These are phyloP conservation scores for Corydoras maculifer DNA, from an alignment of 2,113 vertebrate genomes.

Conservation along the genomic window DNA sequence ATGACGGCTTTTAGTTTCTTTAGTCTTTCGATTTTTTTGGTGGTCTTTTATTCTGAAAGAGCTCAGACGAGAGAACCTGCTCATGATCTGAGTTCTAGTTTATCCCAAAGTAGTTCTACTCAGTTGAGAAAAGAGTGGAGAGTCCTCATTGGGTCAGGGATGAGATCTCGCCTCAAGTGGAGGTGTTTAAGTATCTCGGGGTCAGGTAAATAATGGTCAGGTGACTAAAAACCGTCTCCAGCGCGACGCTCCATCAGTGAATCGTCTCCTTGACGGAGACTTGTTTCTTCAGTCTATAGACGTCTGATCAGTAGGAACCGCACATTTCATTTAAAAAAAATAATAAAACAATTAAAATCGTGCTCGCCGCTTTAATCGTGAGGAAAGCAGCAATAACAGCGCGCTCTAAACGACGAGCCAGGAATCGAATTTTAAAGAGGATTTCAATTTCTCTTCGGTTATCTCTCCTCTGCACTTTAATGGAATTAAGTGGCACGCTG, in stretches of 20 bases:
- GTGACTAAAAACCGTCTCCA: not conserved
- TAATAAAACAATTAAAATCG: not conserved
- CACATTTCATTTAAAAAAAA: slow-evolving; percentile 2
- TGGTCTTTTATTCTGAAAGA: too few relatives aligned
- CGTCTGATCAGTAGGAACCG: not conserved
- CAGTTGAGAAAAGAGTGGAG: too few relatives aligned
- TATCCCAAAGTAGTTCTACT: too few relatives aligned
- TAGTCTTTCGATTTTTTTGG: too few relatives aligned
- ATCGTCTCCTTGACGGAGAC: slow-evolving; percentile 5
- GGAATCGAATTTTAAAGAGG: not conserved
- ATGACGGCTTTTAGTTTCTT: too few relatives aligned
- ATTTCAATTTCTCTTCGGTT: not conserved
- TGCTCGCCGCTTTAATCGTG: not conserved
- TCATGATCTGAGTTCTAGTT: too few relatives aligned
- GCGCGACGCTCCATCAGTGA: not conserved
- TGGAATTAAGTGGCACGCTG: not conserved
- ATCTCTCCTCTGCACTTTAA: slow-evolving; percentile 4
- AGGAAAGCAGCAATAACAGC: not conserved
- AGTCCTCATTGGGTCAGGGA: too few relatives aligned
- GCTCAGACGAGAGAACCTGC: too few relatives aligned
- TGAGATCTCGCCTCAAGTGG: too few relatives aligned
- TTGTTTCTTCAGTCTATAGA: not conserved
- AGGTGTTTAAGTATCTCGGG: too few relatives aligned
- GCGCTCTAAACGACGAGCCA: not conserved
- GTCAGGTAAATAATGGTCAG: too few relatives aligned